A percentile compares a stretch with the other conserved stretches of the same genome.
Evolutionary conservation across 2,797 vertebrate species (phyloP).

Genomic region (Tapirus indicus): DNA sequence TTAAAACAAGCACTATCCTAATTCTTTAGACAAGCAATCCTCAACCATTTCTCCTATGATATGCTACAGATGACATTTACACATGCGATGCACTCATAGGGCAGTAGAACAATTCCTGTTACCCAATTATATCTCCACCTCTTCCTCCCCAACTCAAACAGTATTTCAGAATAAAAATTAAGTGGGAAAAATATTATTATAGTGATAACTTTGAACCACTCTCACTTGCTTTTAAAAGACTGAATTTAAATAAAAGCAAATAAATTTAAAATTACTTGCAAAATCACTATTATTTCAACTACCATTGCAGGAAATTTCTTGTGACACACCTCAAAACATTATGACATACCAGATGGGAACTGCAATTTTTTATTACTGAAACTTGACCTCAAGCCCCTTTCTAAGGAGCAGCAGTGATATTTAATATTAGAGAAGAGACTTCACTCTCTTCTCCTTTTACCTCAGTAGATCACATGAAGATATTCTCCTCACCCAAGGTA

Average conservation of each 20-base stretch:
- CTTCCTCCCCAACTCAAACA: neutral
- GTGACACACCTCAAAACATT: neutral
- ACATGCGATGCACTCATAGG: neutral
- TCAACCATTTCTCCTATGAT: neutral
- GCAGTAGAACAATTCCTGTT: neutral
- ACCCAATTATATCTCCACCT: neutral
- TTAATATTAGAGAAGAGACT: slow-evolving; percentile 30
- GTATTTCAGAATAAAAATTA: neutral
- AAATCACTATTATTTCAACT: slow-evolving; percentile 9
- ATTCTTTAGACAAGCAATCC: neutral
- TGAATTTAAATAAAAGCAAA: neutral
- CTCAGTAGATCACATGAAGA: neutral
- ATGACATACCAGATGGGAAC: neutral
- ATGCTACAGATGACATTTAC: neutral
- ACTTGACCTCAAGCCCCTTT: neutral
- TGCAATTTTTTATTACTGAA: slow-evolving; percentile 9
- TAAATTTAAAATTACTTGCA: neutral
- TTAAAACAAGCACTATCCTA: slow-evolving; percentile 13
- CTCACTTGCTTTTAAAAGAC: neutral
- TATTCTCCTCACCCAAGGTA: neutral
- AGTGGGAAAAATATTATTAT: neutral
- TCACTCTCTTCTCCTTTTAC: neutral
- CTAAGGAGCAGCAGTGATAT: neutral
- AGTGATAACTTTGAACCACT: slow-evolving; percentile 19
- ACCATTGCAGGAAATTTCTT: neutral